These are phyloP conservation scores for Sinocyclocheilus anophthalmus DNA, from an alignment of 2,113 vertebrate genomes.

Conservation along the genomic window DNA sequence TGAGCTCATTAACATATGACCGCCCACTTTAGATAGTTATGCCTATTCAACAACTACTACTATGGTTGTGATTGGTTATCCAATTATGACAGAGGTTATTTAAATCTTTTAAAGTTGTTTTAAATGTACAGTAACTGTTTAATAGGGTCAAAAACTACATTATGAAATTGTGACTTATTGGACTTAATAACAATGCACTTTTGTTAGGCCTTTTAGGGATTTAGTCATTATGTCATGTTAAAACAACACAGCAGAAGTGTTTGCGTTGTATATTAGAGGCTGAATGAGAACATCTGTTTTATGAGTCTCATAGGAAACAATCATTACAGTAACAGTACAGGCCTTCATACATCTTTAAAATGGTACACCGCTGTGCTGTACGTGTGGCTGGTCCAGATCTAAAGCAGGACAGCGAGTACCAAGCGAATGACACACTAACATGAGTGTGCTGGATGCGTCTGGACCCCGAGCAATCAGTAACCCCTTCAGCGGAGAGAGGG, in stretches of 20 bases:
- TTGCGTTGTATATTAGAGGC: not conserved
- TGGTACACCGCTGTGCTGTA: not conserved
- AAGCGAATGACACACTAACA: not conserved
- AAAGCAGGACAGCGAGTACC: constrained; percentile 22
- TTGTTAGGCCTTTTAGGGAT: not conserved
- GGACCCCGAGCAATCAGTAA: not conserved
- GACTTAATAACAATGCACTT: not conserved
- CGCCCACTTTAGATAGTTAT: not conserved
- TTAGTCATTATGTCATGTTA: not conserved
- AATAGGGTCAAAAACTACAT: too few species aligned
- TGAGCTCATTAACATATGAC: not conserved
- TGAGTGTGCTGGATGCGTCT: not conserved
- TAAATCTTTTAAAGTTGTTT: not conserved
- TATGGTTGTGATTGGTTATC: not conserved
- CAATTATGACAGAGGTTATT: not conserved
- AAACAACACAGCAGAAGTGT: constrained; percentile 1
- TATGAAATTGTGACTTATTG: too few species aligned
- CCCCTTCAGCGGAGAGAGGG: too few species aligned
- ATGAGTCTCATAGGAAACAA: not conserved
- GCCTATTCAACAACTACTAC: not conserved
- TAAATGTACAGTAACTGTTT: not conserved
- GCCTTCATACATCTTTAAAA: not conserved
- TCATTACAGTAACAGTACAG: constrained; percentile 2
- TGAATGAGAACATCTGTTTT: constrained; percentile 11
- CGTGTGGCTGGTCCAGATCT: constrained; percentile 3